A percentile compares a stretch with the other conserved stretches of the same genome.
Conservation (phyloP, 2,888 invertebrate genomes). For the Aelia acuminata region DNA sequence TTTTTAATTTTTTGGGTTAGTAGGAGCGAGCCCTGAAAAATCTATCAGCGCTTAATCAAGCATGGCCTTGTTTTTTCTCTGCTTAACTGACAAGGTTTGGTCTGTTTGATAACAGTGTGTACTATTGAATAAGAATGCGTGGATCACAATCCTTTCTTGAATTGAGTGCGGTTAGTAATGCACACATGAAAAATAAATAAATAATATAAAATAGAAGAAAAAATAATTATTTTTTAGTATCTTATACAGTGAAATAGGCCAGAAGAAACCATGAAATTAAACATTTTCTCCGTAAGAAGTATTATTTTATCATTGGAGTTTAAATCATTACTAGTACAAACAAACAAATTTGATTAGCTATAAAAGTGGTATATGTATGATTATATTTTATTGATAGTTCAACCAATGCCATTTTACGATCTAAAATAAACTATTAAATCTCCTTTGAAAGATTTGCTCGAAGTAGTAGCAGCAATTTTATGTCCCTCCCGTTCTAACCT, state of each 20-base stretch:
- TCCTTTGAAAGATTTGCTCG: background rate
- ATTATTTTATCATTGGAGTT: too few relatives aligned
- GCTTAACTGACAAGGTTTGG: background rate
- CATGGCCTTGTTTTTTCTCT: background rate
- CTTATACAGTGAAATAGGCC: too few relatives aligned
- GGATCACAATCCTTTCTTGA: background rate
- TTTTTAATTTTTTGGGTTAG: background rate
- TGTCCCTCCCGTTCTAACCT: background rate
- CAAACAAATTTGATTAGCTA: too few relatives aligned
- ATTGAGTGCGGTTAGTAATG: background rate
- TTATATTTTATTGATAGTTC: too few relatives aligned
- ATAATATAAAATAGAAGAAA: too few relatives aligned
- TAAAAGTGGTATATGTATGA: too few relatives aligned
- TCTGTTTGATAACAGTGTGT: background rate
- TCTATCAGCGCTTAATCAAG: background rate
- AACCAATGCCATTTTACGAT: background rate
- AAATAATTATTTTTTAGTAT: too few relatives aligned
- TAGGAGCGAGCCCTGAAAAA: background rate
- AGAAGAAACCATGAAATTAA: too few relatives aligned
- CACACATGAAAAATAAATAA: background rate
- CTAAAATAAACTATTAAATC: background rate
- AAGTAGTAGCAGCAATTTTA: background rate
- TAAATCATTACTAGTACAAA: too few relatives aligned
- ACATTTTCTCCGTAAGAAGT: too few relatives aligned
- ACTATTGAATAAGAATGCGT: background rate